These are phyloP conservation scores for Conomelus anceps DNA, from an alignment of 2,888 invertebrate species.

Conservation along the genomic window DNA sequence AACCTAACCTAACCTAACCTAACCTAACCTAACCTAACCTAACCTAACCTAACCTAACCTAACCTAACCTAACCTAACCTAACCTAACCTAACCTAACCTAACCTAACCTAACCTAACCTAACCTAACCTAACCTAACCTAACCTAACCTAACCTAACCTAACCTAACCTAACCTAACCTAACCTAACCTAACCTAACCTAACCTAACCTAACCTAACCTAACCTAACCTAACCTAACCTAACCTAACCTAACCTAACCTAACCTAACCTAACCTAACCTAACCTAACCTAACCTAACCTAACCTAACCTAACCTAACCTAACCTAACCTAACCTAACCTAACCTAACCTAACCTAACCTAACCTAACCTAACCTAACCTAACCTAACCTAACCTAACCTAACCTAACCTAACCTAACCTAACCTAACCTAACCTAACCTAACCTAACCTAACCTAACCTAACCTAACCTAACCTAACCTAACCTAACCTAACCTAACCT, in stretches of 20 bases:
- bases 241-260: conserved; percentile 20
- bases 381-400: too few relatives aligned
- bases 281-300: conserved; percentile 18
- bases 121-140: conserved; percentile 25
- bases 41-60: too few relatives aligned
- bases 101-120: too few relatives aligned
- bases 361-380: too few relatives aligned
- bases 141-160: conserved; percentile 10
- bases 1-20: too few relatives aligned
- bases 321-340: too few relatives aligned
- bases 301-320: too few relatives aligned
- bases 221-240: conserved; percentile 28
- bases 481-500: conserved; percentile 22
- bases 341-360: too few relatives aligned
- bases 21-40: too few relatives aligned
- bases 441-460: conserved; percentile 18
- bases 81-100: too few relatives aligned
- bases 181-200: too few relatives aligned
- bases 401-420: conserved; percentile 24
- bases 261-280: conserved; percentile 15
- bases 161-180: conserved; percentile 25
- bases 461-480: conserved; percentile 25
- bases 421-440: conserved; percentile 28
- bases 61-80: too few relatives aligned
- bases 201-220: conserved; percentile 21